Conservation (phyloP, 2,113 vertebrate genomes). For the Numenius arquata region DNA sequence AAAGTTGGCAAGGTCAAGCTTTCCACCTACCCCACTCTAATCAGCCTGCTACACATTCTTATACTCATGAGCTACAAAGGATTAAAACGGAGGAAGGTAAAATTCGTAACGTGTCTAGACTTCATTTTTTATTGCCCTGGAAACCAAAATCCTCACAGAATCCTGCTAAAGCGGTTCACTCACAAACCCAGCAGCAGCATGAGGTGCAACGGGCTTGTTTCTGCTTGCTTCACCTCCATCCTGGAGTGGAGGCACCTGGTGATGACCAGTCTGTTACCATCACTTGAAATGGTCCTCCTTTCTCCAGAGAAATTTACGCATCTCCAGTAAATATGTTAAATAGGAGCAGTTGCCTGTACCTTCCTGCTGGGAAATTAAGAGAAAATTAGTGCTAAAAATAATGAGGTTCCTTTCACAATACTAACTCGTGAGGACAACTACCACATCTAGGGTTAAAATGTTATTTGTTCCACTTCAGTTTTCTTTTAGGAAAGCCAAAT, state of each 20-base stretch:
- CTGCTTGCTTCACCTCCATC: background rate
- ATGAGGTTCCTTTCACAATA: background rate
- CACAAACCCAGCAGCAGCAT: background rate
- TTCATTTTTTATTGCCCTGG: background rate
- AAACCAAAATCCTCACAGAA: background rate
- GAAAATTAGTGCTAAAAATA: background rate
- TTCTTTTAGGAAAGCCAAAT: background rate
- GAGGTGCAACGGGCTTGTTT: background rate
- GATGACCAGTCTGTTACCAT: background rate
- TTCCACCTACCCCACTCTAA: background rate
- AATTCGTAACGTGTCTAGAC: background rate
- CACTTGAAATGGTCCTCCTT: background rate
- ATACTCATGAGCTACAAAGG: background rate
- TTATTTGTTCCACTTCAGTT: background rate
- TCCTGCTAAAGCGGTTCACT: background rate
- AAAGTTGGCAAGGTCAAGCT: background rate
- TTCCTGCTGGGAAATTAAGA: background rate
- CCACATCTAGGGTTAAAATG: background rate
- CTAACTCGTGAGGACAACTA: background rate
- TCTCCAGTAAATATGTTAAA: background rate
- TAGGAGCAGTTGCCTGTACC: background rate
- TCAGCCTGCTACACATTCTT: background rate
- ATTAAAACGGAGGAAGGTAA: background rate
- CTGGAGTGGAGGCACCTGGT: background rate
- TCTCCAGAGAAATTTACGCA: background rate